Conservation (phyloP, 1,140 invertebrate genomes). For the Gryllus bimaculatus region DNA sequence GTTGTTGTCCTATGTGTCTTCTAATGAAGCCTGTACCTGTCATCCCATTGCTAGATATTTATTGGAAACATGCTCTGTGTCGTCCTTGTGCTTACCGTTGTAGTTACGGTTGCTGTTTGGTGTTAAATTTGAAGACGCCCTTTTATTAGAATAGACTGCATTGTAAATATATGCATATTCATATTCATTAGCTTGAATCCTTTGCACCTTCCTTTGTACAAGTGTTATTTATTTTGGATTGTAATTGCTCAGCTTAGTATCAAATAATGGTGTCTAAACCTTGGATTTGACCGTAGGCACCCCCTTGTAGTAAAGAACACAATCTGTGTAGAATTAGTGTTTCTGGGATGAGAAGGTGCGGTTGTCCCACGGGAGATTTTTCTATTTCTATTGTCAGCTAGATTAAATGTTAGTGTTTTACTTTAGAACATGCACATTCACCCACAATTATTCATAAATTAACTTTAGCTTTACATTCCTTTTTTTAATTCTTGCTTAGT, state of each 20-base stretch:
- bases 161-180: neutral
- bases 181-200: neutral
- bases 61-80: neutral
- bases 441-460: neutral
- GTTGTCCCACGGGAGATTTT: neutral
- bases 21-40: neutral
- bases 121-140: neutral
- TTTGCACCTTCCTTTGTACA: neutral
- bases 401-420: neutral
- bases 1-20: slow-evolving; percentile 4
- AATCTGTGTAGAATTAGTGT: neutral
- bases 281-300: neutral
- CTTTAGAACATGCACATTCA: neutral
- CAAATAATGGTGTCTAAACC: neutral
- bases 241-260: neutral
- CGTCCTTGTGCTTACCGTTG: neutral
- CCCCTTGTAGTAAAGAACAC: neutral
- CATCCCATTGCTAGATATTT: neutral
- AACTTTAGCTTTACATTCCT: no score
- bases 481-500: neutral
- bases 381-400: neutral
- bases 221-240: neutral
- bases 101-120: slow-evolving; percentile 3
- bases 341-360: neutral
- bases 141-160: neutral